These are phyloP conservation scores for Cichlasoma orientale DNA, from an alignment of 2,797 vertebrate species.

Conservation along the genomic window DNA sequence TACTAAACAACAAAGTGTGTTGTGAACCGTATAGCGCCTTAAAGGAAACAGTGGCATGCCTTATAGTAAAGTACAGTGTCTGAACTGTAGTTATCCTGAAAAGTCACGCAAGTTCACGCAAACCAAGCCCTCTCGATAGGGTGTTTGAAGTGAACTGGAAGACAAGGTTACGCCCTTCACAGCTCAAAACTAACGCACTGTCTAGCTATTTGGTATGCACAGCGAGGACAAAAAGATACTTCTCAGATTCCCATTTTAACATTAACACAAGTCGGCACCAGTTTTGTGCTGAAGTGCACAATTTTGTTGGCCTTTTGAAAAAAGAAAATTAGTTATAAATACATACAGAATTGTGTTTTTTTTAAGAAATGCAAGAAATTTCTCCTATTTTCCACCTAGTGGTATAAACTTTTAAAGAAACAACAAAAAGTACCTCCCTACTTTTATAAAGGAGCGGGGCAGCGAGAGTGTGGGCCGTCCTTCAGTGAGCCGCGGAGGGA, in stretches of 20 bases:
- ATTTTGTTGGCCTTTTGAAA: background rate
- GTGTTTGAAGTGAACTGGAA: background rate
- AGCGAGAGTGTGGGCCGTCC: conserved; percentile 42
- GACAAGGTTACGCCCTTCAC: background rate
- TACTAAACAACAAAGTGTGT: conserved; percentile 70
- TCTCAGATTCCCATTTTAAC: background rate
- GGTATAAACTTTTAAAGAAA: background rate
- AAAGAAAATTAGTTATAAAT: no score
- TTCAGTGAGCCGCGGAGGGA: conserved; percentile 21
- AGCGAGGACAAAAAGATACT: background rate
- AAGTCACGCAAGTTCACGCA: background rate
- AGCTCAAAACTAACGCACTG: background rate
- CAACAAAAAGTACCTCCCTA: background rate
- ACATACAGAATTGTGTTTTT: no score
- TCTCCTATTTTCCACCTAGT: background rate
- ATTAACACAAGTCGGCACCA: background rate
- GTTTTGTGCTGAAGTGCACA: background rate
- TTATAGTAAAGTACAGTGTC: background rate
- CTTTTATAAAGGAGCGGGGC: background rate
- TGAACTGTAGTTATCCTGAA: background rate
- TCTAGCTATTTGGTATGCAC: background rate
- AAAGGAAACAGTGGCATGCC: conserved; percentile 44
- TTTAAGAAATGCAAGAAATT: no score
- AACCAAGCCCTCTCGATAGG: background rate
- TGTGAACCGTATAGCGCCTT: conserved; percentile 77